Conservation (phyloP, 2,113 vertebrate genomes). For the Turdus rufiventris region DNA sequence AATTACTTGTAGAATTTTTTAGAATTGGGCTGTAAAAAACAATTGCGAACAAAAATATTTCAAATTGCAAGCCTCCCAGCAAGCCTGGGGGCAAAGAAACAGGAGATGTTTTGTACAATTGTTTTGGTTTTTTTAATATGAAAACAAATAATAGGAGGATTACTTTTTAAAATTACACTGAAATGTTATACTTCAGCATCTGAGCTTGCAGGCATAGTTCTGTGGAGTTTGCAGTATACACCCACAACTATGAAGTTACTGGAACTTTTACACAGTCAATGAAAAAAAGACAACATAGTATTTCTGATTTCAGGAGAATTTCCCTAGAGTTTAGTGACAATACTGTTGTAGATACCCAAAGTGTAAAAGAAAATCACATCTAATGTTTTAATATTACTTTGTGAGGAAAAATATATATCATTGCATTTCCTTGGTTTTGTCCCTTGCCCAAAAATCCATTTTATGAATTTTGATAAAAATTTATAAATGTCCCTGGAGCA, state of each 20-base stretch:
- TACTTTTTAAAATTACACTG: neutral
- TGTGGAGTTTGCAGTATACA: neutral
- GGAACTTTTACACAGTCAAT: neutral
- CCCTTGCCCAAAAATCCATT: neutral
- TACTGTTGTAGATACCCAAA: neutral
- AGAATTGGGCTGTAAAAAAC: neutral
- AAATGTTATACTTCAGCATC: neutral
- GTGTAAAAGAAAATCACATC: neutral
- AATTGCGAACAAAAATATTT: neutral
- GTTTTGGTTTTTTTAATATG: neutral
- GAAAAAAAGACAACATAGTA: neutral
- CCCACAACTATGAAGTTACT: neutral
- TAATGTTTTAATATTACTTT: neutral
- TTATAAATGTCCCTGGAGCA: neutral
- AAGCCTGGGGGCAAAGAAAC: neutral
- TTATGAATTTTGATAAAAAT: neutral
- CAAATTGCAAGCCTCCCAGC: neutral
- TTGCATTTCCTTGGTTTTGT: neutral
- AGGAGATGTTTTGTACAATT: neutral
- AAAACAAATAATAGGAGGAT: neutral
- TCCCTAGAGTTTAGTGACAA: neutral
- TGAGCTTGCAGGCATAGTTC: neutral
- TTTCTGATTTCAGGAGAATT: neutral
- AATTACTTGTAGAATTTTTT: neutral
- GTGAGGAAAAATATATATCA: neutral